Conservation (phyloP, 2,113 vertebrate species). For the Ascaphus truei region DNA sequence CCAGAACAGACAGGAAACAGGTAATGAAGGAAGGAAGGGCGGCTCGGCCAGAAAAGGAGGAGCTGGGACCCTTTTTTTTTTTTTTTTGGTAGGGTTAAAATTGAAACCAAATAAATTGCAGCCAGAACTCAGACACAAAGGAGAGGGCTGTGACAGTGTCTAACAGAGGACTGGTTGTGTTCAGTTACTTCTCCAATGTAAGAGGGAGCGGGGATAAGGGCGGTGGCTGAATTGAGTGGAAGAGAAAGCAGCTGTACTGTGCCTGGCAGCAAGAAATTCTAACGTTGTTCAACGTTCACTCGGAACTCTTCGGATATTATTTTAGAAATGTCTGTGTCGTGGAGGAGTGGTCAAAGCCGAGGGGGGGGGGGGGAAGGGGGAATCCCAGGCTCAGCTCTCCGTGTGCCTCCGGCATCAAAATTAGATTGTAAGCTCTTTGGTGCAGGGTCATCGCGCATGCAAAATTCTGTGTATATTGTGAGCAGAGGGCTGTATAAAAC, state of each 20-base stretch:
- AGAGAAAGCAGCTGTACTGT: background rate
- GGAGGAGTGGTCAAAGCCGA: no score
- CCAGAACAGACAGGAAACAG: slow-evolving; percentile 35
- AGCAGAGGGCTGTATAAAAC: no score
- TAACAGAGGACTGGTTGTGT: slow-evolving; percentile 31
- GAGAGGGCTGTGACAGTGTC: slow-evolving; percentile 27
- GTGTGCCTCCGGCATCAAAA: no score
- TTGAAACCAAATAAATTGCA: slow-evolving; percentile 37
- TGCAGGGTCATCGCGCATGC: no score
- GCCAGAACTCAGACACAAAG: slow-evolving; percentile 35
- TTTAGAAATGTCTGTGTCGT: no score
- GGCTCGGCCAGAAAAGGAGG: slow-evolving; percentile 26
- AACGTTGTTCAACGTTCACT: background rate
- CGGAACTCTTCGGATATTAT: background rate
- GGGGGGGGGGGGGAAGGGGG: no score
- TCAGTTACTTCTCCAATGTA: slow-evolving; percentile 14
- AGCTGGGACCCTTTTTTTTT: background rate
- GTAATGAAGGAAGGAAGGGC: slow-evolving; percentile 34
- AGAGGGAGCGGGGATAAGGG: background rate
- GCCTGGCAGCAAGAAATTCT: background rate
- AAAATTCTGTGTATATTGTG: no score
- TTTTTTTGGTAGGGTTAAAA: slow-evolving; percentile 21
- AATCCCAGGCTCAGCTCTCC: no score
- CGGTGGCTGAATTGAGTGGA: background rate
- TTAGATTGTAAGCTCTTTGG: no score